Evolutionary conservation across 2,113 vertebrate species (phyloP).

Genomic region (Callipepla squamata): DNA sequence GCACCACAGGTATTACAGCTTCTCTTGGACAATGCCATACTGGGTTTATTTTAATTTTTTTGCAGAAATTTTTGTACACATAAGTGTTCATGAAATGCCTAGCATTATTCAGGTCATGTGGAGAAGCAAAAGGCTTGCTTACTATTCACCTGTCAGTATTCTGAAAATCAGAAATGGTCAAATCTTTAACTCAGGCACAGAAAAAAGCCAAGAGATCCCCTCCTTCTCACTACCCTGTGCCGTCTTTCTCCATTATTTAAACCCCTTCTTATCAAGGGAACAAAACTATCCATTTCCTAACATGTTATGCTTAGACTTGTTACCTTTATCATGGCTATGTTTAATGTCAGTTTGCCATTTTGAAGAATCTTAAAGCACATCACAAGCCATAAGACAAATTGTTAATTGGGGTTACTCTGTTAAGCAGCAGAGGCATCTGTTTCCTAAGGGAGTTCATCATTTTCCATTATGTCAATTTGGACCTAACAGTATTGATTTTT

Average conservation of each 20-base stretch:
- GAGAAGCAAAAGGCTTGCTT: not conserved
- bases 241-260: not conserved
- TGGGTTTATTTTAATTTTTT: not conserved
- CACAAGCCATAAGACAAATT: not conserved
- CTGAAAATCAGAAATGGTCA: not conserved
- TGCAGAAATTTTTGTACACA: not conserved
- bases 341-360: not conserved
- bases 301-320: not conserved
- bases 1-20: not conserved
- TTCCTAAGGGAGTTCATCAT: not conserved
- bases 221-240: not conserved
- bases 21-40: not conserved
- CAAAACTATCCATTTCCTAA: not conserved
- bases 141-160: not conserved
- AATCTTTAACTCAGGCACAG: not conserved
- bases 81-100: not conserved
- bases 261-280: not conserved
- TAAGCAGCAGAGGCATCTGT: not conserved
- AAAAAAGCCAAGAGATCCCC: not conserved
- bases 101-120: not conserved
- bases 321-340: not conserved
- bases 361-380: conserved; percentile 1
- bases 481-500: not conserved
- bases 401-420: not conserved
- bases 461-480: not conserved